phyloP scores from a whole-genome alignment of 1,140 invertebrate species.

The Drosophila repleta region DNA sequence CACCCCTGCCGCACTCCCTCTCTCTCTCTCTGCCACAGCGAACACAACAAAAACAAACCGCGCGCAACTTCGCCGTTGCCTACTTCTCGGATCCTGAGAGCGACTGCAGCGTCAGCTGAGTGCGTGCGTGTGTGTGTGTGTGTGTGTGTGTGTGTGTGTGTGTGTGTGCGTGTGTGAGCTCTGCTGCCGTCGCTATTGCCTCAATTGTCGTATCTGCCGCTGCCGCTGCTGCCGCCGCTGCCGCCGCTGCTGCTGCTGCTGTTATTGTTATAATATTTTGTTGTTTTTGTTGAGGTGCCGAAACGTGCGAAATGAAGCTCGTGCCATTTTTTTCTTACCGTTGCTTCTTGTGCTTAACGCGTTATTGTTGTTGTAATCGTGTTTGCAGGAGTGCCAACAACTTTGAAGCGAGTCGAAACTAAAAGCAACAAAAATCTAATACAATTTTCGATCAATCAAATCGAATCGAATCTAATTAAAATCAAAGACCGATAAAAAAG shows the following conservation, averaged over 20 bases:
- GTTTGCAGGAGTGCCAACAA: slow-evolving; percentile 1
- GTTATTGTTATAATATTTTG: slow-evolving; percentile 27
- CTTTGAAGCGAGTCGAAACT: not conserved
- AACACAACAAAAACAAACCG: slow-evolving; percentile 8
- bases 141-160: not conserved
- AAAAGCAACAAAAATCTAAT: not conserved
- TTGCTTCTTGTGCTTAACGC: not conserved
- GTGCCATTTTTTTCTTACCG: slow-evolving; percentile 15
- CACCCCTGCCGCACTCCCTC: not conserved
- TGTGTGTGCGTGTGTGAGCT: not conserved
- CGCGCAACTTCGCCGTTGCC: slow-evolving; percentile 38
- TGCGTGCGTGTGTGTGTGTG: slow-evolving; percentile 6
- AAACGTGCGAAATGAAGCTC: slow-evolving; percentile 12
- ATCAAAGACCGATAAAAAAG: not conserved
- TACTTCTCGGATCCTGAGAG: slow-evolving; percentile 12
- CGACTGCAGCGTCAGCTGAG: not conserved
- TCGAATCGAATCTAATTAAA: not conserved
- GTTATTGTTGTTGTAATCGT: slow-evolving; percentile 7
- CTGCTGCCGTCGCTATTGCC: not conserved
- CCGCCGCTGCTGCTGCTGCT: not conserved
- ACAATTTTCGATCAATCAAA: not conserved
- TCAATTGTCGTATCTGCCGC: no score
- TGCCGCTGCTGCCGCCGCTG: not conserved
- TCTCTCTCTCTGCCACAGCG: slow-evolving; percentile 10
- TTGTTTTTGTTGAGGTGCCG: slow-evolving; percentile 35